Percentiles rank a stretch among this genome's conserved stretches.
phyloP scores from a whole-genome alignment of 2,888 invertebrate species.

The Drosophila cyrtoloma region DNA sequence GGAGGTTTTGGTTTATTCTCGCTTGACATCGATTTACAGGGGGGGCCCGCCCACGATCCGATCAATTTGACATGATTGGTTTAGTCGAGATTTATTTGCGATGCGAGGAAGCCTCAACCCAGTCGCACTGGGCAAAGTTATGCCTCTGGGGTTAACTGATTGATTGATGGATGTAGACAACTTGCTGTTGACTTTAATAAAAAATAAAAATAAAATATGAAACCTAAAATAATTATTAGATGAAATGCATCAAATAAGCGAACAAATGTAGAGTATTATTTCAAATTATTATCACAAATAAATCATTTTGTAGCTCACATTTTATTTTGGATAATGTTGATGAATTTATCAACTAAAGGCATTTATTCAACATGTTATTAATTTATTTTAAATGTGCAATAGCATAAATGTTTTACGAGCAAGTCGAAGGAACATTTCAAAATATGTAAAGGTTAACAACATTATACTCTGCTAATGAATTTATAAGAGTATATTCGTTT shows the following conservation, averaged over 20 bases:
- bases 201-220: not conserved
- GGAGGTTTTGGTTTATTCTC: not conserved
- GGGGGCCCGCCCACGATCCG: constrained; percentile 40
- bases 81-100: constrained; percentile 63
- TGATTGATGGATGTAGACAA: constrained; percentile 14
- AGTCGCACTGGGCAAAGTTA: not conserved
- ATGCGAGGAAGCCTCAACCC: constrained; percentile 5
- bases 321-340: not conserved
- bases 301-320: not conserved
- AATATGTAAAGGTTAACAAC: not conserved
- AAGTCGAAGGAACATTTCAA: not conserved
- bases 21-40: constrained; percentile 51
- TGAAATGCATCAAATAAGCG: not conserved
- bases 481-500: not conserved
- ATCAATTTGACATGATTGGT: constrained; percentile 73
- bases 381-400: not conserved
- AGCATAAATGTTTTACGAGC: not conserved
- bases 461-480: not conserved
- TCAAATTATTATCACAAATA: not conserved
- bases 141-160: constrained; percentile 2
- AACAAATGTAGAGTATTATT: too few species aligned
- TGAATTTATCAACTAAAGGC: not conserved
- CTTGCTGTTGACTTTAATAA: not conserved
- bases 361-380: not conserved
- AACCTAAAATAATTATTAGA: not conserved